These are phyloP conservation scores for Cheiracanthium punctorium DNA, from an alignment of 2,888 invertebrate species.

Conservation along the genomic window DNA sequence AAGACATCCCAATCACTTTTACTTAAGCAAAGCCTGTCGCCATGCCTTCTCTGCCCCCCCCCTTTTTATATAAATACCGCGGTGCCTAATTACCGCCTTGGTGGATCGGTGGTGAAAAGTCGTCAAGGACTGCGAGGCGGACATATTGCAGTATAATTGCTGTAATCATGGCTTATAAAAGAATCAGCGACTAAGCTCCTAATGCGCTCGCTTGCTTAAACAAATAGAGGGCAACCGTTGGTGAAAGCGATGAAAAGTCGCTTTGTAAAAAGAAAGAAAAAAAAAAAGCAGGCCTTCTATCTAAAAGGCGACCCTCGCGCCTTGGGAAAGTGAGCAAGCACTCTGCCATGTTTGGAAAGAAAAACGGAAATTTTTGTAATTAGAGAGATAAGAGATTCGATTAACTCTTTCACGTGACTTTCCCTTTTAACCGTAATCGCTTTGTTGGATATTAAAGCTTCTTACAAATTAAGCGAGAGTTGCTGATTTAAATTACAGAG, in stretches of 20 bases:
- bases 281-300: background rate
- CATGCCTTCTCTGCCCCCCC: background rate
- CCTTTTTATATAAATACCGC: slow-evolving; percentile 1
- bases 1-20: slow-evolving; percentile 48
- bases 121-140: background rate
- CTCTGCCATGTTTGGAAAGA: background rate
- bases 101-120: background rate
- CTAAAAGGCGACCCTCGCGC: background rate
- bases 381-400: background rate
- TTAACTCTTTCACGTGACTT: background rate
- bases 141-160: slow-evolving; percentile 5
- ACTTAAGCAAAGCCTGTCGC: slow-evolving; percentile 16
- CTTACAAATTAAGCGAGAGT: too few species aligned
- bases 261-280: background rate
- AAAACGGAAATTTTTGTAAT: background rate
- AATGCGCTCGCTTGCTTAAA: background rate
- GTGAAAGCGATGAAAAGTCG: background rate
- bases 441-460: too few species aligned
- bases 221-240: background rate
- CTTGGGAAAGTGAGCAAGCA: background rate
- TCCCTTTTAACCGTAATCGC: background rate
- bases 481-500: too few species aligned
- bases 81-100: background rate
- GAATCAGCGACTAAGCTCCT: slow-evolving; percentile 3
- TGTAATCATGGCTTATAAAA: slow-evolving; percentile 15